Evolutionary conservation across 2,888 invertebrate species (phyloP).

Genomic region (Congeria kusceri): DNA sequence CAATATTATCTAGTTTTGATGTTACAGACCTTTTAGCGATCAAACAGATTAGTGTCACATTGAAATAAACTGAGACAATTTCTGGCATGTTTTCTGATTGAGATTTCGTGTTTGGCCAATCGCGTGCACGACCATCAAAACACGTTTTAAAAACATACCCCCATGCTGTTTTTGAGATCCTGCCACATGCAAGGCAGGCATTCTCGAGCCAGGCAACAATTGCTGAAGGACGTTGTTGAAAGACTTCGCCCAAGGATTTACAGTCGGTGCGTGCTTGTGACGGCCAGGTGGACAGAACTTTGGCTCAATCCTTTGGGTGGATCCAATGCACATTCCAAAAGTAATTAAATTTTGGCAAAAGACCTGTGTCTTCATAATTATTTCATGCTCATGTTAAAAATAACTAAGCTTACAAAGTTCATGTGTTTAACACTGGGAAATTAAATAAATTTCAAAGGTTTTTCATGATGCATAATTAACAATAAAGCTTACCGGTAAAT

Average conservation of each 20-base stretch:
- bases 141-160: conserved; percentile 17
- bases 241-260: neutral
- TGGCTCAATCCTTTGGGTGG: neutral
- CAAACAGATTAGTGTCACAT: conserved; percentile 27
- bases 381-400: too few relatives aligned
- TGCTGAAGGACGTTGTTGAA: neutral
- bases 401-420: too few relatives aligned
- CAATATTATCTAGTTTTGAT: neutral
- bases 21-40: conserved; percentile 14
- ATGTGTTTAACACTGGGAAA: too few relatives aligned
- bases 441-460: too few relatives aligned
- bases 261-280: neutral
- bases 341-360: too few relatives aligned
- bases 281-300: neutral
- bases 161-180: conserved; percentile 41
- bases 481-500: too few relatives aligned
- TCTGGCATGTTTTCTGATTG: conserved; percentile 20
- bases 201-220: neutral
- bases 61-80: conserved; percentile 18
- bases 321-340: too few relatives aligned
- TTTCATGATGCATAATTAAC: too few relatives aligned
- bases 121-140: conserved; percentile 21
- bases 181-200: conserved; percentile 52
- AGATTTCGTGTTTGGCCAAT: conserved; percentile 23
- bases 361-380: too few relatives aligned